Conservation (phyloP, 2,113 vertebrate species). For the Rhabdornis inornatus region DNA sequence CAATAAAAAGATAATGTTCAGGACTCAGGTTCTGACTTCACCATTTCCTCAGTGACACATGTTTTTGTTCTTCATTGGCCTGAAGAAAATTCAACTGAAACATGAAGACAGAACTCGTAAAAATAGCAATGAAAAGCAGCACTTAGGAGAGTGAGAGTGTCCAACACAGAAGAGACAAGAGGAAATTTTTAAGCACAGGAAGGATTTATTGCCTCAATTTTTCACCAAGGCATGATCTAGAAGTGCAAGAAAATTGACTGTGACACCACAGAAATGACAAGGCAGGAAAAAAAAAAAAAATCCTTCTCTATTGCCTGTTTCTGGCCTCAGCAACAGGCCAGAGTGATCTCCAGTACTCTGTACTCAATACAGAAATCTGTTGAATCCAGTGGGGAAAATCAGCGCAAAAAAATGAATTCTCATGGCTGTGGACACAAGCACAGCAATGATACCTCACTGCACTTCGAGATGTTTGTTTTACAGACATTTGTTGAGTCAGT, state of each 20-base stretch:
- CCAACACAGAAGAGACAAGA: background rate
- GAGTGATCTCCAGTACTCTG: background rate
- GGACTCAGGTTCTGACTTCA: background rate
- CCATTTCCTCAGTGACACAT: background rate
- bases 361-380: background rate
- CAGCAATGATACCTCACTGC: background rate
- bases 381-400: background rate
- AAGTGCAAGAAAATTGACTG: background rate
- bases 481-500: background rate
- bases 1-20: background rate
- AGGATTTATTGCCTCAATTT: background rate
- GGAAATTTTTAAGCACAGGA: background rate
- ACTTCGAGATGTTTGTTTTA: background rate
- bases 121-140: background rate
- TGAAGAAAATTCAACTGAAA: background rate
- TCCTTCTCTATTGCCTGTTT: background rate
- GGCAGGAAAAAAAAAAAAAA: background rate
- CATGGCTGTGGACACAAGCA: background rate
- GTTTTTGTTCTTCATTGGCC: background rate
- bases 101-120: background rate
- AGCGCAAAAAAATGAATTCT: background rate
- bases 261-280: background rate
- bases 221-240: background rate
- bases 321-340: background rate
- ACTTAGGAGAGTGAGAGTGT: background rate